Base-by-base conservation (phyloP, 2,888 invertebrate species). In the Hartigia nigra region DNA sequence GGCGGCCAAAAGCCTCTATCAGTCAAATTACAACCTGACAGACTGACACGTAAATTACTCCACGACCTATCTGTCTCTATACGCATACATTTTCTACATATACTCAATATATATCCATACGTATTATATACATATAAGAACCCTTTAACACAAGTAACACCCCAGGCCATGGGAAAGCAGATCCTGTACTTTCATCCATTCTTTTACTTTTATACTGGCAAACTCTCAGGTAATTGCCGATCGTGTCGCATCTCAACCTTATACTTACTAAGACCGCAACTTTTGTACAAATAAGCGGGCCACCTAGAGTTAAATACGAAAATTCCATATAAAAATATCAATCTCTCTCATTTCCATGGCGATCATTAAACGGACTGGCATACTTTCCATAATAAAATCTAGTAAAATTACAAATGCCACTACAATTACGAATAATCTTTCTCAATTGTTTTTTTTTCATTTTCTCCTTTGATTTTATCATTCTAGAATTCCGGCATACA, bases 21-120 rank as follows among this genome's bases (percentile, higher is more conserved):
- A 86, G 86, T 88, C 86, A 89, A 90, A 90, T 89, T 90, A 90
- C 89, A 89, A 84, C 86, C 89, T 90, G 89, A 90, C 89, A 90
- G 86, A 83, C 86, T 89, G 89, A 90, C 88, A 88, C 87, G 89
- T 88, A 90, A 90, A 89, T 89, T 88, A 88, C 86, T 79, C 83
- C 82, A 85, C 84, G 86, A 87, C 87, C 85, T 87, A 86, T 86
- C 86, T 87, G 86, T 87, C 86, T 70, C 76, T 74, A 79, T 78
- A 81, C 77, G 81, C 78, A 74, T 79, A 80, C 78, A 81, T 75
- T 77, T 78, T 78, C 78, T 79, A 81, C 69, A 70, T 75, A 78
- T 39, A 78, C 78, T 39, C 78, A n/a, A 12, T 23, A 12, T 12
- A 74, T 34, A 74, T 12, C 4, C 11, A 74, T n/a, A 35, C n/a